Conservation (phyloP, 2,888 invertebrate species). For the Heliothis peltigera region DNA sequence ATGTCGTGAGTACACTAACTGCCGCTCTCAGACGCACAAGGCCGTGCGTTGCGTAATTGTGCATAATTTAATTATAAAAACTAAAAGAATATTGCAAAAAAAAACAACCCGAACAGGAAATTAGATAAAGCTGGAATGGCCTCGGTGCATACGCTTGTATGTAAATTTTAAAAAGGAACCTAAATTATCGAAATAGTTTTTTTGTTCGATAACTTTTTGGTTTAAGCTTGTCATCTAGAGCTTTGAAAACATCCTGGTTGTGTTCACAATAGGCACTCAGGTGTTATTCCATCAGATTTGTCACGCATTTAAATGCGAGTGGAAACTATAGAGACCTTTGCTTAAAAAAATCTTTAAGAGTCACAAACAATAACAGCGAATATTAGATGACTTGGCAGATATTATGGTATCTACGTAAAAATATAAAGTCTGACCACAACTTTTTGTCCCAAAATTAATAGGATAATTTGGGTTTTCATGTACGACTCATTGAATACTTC, state of each 20-base stretch:
- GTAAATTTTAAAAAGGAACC: conserved; percentile 21
- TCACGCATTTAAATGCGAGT: not conserved
- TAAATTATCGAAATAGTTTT: conserved; percentile 7
- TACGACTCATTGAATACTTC: too few species aligned
- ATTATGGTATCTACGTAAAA: too few species aligned
- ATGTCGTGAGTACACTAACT: conserved; percentile 82
- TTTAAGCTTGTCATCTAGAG: not conserved
- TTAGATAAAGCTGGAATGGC: conserved; percentile 31
- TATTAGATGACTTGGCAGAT: not conserved
- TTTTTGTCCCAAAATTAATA: too few species aligned
- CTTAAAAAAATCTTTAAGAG: too few species aligned
- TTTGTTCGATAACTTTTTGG: not conserved
- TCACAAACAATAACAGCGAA: too few species aligned
- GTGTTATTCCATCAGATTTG: not conserved
- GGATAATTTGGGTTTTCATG: too few species aligned
- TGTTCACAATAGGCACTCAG: not conserved
- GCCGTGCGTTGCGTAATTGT: conserved; percentile 30
- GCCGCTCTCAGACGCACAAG: conserved; percentile 33
- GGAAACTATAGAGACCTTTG: too few species aligned
- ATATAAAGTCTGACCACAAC: too few species aligned
- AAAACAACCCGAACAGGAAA: conserved; percentile 41
- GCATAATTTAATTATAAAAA: conserved; percentile 15
- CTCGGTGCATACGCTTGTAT: conserved; percentile 18
- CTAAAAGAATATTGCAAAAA: conserved; percentile 19
- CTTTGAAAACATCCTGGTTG: conserved; percentile 17